Percentiles rank a stretch among this genome's conserved stretches.
Conservation (phyloP, 1,140 invertebrate species). For the Drosophila pseudoananassae region DNA sequence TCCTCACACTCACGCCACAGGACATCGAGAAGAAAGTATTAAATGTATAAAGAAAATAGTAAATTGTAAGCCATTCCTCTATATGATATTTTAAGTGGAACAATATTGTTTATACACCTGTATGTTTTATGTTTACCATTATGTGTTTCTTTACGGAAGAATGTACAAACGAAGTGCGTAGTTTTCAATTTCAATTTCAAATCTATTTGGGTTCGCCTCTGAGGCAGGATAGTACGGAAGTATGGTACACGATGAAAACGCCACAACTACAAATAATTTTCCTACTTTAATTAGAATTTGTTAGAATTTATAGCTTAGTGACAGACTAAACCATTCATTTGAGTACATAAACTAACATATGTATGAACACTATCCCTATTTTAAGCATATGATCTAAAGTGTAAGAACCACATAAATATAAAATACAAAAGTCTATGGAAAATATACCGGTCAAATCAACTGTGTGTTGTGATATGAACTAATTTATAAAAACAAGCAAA, state of each 20-base stretch:
- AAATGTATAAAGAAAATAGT: conserved; percentile 64
- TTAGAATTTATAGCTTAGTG: conserved; percentile 75
- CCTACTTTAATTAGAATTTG: conserved; percentile 76
- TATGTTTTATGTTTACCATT: conserved; percentile 13
- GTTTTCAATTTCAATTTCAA: conserved; percentile 19
- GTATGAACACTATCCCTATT: conserved; percentile 31
- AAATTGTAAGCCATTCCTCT: conserved; percentile 73
- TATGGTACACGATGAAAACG: conserved; percentile 41
- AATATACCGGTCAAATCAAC: conserved; percentile 75
- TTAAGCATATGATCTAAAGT: conserved; percentile 41
- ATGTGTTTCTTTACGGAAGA: conserved; percentile 26
- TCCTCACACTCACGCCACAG: conserved; percentile 4
- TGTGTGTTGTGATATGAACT: conserved; percentile 83
- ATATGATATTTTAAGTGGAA: conserved; percentile 58
- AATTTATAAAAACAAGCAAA: conserved; percentile 69
- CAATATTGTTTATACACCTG: conserved; percentile 4
- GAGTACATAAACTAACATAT: conserved; percentile 42
- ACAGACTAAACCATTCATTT: conserved; percentile 63
- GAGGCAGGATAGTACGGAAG: conserved; percentile 43
- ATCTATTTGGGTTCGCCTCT: conserved; percentile 53
- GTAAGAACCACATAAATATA: conserved; percentile 48
- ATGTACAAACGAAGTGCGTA: conserved; percentile 42
- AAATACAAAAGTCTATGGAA: conserved; percentile 51
- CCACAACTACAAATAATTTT: conserved; percentile 77
- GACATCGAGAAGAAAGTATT: conserved; percentile 37